Conservation (phyloP, 1,140 invertebrate species). For the Leptopilina boulardi region DNA sequence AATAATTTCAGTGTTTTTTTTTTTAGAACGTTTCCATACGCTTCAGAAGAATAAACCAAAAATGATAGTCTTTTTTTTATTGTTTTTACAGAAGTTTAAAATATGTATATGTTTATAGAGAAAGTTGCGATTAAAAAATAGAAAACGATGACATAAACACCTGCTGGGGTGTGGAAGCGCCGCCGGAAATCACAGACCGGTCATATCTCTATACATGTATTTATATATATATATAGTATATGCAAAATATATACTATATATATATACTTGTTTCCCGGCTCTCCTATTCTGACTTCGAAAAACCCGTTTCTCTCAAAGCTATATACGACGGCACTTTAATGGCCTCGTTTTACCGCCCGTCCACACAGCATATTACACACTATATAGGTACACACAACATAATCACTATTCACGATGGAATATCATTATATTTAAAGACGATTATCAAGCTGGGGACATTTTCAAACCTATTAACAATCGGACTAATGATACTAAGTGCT, state of each 20-base stretch:
- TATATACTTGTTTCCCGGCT: slow-evolving; percentile 26
- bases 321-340: slow-evolving; percentile 54
- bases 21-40: no score
- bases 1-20: no score
- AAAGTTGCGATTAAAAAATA: slow-evolving; percentile 1
- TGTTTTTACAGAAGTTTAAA: no score
- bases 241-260: background rate
- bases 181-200: slow-evolving; percentile 46
- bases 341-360: slow-evolving; percentile 53
- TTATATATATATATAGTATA: slow-evolving; percentile 20
- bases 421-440: slow-evolving; percentile 32
- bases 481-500: slow-evolving; percentile 27
- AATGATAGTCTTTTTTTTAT: no score
- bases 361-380: no score
- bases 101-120: background rate
- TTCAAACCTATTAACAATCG: slow-evolving; percentile 8
- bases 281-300: slow-evolving; percentile 34
- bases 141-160: slow-evolving; percentile 31
- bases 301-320: slow-evolving; percentile 56
- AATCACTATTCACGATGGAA: slow-evolving; percentile 30
- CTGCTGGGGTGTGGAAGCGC: slow-evolving; percentile 40
- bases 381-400: background rate
- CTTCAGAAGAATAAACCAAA: no score
- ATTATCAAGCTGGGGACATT: slow-evolving; percentile 9
- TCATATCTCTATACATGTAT: slow-evolving; percentile 26